Percentiles rank a stretch among this genome's conserved stretches.
Evolutionary conservation across 1,140 invertebrate genomes (phyloP).

Genomic region (Zophobas morio): DNA sequence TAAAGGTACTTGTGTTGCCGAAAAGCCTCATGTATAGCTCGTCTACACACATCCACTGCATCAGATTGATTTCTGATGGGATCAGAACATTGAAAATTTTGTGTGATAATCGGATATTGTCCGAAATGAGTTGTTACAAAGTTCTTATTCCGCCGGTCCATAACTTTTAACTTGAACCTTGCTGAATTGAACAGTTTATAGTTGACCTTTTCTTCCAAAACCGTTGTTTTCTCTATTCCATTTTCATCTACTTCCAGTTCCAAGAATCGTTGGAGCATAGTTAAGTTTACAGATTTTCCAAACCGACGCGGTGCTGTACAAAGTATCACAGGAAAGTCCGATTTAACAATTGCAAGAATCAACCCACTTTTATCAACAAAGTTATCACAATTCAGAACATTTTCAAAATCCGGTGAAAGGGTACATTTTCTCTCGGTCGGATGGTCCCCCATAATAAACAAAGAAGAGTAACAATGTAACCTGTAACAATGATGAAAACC

Average conservation of each 20-base stretch:
- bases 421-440: background rate
- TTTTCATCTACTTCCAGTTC: conserved; percentile 9
- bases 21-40: background rate
- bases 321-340: background rate
- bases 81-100: background rate
- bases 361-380: conserved; percentile 13
- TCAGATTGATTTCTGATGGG: background rate
- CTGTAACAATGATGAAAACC: conserved; percentile 5
- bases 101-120: background rate
- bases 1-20: too few species aligned
- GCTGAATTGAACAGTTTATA: background rate
- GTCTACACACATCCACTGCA: background rate
- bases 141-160: background rate
- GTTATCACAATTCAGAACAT: background rate
- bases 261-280: conserved; percentile 10
- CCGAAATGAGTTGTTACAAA: background rate
- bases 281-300: conserved; percentile 16
- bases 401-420: background rate
- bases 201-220: background rate
- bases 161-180: background rate
- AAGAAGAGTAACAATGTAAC: background rate
- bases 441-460: background rate
- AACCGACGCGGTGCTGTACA: conserved; percentile 4
- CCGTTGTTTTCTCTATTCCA: background rate
- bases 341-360: background rate